Percentiles rank a stretch among this genome's conserved stretches.
Conservation (phyloP, 2,888 invertebrate genomes). For the Branchinecta sandiegonensis region DNA sequence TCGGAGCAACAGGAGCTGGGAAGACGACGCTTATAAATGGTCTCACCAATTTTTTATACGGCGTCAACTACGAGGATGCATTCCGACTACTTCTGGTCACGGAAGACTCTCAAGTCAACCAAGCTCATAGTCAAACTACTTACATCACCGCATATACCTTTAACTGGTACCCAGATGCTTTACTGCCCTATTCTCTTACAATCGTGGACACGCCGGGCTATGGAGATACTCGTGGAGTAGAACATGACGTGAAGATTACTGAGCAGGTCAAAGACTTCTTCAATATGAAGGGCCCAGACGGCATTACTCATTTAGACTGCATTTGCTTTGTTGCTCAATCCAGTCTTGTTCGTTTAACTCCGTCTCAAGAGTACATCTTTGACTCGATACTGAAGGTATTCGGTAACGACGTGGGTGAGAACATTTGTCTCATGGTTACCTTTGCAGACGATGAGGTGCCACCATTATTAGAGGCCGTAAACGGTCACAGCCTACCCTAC, state of each 20-base stretch:
- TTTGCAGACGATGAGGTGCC: slow-evolving; percentile 27
- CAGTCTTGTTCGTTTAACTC: slow-evolving; percentile 25
- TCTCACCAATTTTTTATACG: slow-evolving; percentile 16
- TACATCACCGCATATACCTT: slow-evolving; percentile 17
- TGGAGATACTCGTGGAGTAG: slow-evolving; percentile 18
- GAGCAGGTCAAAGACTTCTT: not conserved
- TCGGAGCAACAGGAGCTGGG: slow-evolving; percentile 21
- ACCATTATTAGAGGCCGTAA: slow-evolving; percentile 26
- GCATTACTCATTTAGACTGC: slow-evolving; percentile 25
- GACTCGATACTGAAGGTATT: slow-evolving; percentile 27
- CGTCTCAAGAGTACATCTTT: slow-evolving; percentile 26
- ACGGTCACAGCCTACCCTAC: slow-evolving; percentile 25
- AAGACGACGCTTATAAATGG: slow-evolving; percentile 21
- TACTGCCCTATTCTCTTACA: slow-evolving; percentile 18
- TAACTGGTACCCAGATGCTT: not conserved
- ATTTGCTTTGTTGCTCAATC: slow-evolving; percentile 28
- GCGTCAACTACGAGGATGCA: slow-evolving; percentile 18
- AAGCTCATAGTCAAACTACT: slow-evolving; percentile 19
- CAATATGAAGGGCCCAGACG: not conserved
- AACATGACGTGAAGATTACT: slow-evolving; percentile 16
- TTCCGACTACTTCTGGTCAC: slow-evolving; percentile 15
- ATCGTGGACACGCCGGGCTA: slow-evolving; percentile 21
- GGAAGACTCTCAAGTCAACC: not conserved
- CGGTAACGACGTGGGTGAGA: slow-evolving; percentile 28
- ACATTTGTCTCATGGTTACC: slow-evolving; percentile 27